A percentile compares a stretch with the other conserved stretches of the same genome.
Evolutionary conservation across 2,797 vertebrate genomes (phyloP).

Genomic region (Hozukius guyotensis): DNA sequence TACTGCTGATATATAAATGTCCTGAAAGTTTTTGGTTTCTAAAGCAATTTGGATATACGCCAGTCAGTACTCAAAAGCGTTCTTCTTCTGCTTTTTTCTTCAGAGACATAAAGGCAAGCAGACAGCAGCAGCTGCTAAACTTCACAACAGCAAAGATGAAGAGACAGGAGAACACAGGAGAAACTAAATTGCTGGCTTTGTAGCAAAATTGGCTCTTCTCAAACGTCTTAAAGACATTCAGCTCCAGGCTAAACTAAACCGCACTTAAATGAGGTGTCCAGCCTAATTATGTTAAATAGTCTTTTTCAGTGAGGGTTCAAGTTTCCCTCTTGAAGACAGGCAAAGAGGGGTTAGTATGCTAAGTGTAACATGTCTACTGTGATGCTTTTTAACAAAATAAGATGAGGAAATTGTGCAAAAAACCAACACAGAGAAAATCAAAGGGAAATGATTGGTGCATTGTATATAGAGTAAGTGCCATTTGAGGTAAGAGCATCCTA

Average conservation of each 20-base stretch:
- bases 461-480: background rate
- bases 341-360: slow-evolving; percentile 22
- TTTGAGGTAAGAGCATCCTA: background rate
- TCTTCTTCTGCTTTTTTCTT: slow-evolving; percentile 10
- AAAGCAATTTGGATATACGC: slow-evolving; percentile 4
- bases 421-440: background rate
- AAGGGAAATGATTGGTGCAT: slow-evolving; percentile 6
- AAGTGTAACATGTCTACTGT: slow-evolving; percentile 30
- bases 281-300: slow-evolving; percentile 54
- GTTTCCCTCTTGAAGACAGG: slow-evolving; percentile 33
- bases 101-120: slow-evolving; percentile 21
- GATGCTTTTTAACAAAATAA: slow-evolving; percentile 31
- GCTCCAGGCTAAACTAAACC: slow-evolving; percentile 41
- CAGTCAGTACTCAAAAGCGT: background rate
- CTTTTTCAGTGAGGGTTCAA: slow-evolving; percentile 39
- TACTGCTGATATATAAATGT: background rate
- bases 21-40: slow-evolving; percentile 11
- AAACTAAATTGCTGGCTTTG: slow-evolving; percentile 27
- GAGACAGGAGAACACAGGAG: slow-evolving; percentile 21
- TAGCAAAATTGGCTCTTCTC: slow-evolving; percentile 33
- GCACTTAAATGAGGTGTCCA: slow-evolving; percentile 54
- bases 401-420: slow-evolving; percentile 12
- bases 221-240: slow-evolving; percentile 43
- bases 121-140: slow-evolving; percentile 49
- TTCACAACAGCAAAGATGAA: slow-evolving; percentile 34